Evolutionary conservation across 1,140 invertebrate species (phyloP), one percentile per base, ranked within the genome.

Genomic region (Leptonema lineaticorne): DNA sequence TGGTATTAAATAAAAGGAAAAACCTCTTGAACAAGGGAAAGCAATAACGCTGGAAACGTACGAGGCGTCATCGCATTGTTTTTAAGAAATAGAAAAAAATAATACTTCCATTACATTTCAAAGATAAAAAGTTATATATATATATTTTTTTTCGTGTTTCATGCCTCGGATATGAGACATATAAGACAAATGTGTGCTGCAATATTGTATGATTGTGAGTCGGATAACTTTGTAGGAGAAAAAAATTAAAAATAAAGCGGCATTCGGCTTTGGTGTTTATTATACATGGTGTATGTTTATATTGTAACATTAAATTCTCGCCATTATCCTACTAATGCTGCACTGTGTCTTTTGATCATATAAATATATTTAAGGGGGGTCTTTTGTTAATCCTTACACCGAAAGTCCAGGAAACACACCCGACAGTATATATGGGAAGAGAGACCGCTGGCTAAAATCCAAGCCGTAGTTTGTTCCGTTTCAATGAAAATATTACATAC

Each of bases 1-100:
- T n/a, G 48, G 29, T 26, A 63, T 63, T 69, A 58, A 63, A 57
- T 28, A 69, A 63, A 63, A 69, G 24, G 28, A 64, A 28, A 64
- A 53, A 28, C 45, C 59, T 62, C 28, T 62, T 18, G 2, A 24
- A 45, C 27, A 59, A 27, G 30, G 14, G 53, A 45, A 62, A 62
- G 59, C 33, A 62, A 62, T 62, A 62, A 62, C 6, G 26, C 14
- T 11, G 5, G 30, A 33, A 11, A 33, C 9, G 20, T 48, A 48
- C 22, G 20, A 26, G 50, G 18, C 50, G 20, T 26, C 50, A 24
- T 26, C 20, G 50, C 50, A 53, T 22, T 14, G 24, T 53, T 53
- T 26, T 26, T 24, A 16, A 9, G 37, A 41, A n/a, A n/a, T n/a
- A n/a, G n/a, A n/a, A n/a, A 41, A 33, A 41, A 41, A 41, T 16